A percentile compares a stretch with the other conserved stretches of the same genome.
Conservation (phyloP, 2,113 vertebrate species). For the Speoplatyrhinus poulsoni region DNA sequence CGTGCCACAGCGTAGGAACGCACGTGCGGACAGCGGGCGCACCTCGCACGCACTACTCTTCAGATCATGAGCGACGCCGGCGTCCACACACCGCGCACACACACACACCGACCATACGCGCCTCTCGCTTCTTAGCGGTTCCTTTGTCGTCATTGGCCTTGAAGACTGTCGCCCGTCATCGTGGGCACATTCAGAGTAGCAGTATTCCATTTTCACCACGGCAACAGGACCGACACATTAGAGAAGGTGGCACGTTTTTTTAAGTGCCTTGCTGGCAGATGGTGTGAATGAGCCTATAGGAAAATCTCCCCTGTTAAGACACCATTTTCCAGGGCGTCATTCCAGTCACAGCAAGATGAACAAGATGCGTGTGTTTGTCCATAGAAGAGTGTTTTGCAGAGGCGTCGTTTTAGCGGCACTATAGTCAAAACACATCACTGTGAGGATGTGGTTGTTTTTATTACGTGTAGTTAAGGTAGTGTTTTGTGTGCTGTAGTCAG, state of each 20-base stretch:
- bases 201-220: constrained; percentile 14
- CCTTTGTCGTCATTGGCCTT: constrained; percentile 26
- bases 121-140: not conserved
- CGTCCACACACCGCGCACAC: not conserved
- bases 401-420: constrained; percentile 5
- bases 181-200: constrained; percentile 22
- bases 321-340: constrained; percentile 15
- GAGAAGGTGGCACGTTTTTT: constrained; percentile 23
- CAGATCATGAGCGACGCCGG: too few species aligned
- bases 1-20: not conserved
- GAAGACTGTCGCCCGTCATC: constrained; percentile 16
- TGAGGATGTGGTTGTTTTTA: constrained; percentile 3
- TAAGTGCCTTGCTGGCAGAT: constrained; percentile 46
- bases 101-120: not conserved
- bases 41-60: not conserved
- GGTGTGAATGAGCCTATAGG: constrained; percentile 51
- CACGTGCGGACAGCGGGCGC: not conserved
- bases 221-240: constrained; percentile 19
- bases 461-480: constrained; percentile 13
- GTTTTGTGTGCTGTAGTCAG: constrained; percentile 18
- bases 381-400: constrained; percentile 14
- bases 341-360: constrained; percentile 15
- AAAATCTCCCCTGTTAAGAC: constrained; percentile 25
- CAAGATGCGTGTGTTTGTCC: constrained; percentile 5
- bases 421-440: constrained; percentile 38